phyloP scores from a whole-genome alignment of 2,888 invertebrate genomes.

The Amorpha juglandis region DNA sequence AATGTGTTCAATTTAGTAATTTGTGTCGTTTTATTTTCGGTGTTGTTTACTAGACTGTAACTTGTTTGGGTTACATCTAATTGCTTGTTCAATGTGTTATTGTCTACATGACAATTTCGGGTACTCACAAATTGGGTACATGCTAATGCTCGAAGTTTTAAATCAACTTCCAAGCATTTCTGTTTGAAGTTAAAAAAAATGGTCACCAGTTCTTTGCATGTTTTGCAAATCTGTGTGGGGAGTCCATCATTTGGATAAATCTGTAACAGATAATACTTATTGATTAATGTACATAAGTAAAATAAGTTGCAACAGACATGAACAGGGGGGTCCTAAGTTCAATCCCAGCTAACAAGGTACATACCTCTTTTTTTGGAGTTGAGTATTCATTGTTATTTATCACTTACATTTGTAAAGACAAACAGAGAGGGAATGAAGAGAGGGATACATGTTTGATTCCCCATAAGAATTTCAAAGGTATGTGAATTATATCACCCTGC shows the following conservation, averaged over 20 bases:
- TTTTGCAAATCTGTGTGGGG: constrained; percentile 43
- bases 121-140: background rate
- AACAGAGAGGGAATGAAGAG: too few relatives aligned
- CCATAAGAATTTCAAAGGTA: too few relatives aligned
- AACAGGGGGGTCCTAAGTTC: too few relatives aligned
- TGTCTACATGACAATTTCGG: background rate
- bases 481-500: too few relatives aligned
- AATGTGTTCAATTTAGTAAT: background rate
- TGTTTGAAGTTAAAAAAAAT: constrained; percentile 51
- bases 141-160: constrained; percentile 9
- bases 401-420: too few relatives aligned
- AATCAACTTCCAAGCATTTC: constrained; percentile 42
- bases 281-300: background rate
- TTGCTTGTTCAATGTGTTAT: background rate
- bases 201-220: constrained; percentile 46
- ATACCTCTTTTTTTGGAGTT: too few relatives aligned
- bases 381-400: too few relatives aligned
- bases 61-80: too few relatives aligned
- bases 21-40: background rate
- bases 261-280: constrained; percentile 16
- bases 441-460: too few relatives aligned
- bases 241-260: constrained; percentile 39
- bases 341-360: too few relatives aligned
- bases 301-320: too few relatives aligned
- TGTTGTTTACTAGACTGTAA: too few relatives aligned